A percentile compares a stretch with the other conserved stretches of the same genome.
Evolutionary conservation across 2,797 vertebrate species (phyloP).

Genomic region (Lithobates sylvaticus): DNA sequence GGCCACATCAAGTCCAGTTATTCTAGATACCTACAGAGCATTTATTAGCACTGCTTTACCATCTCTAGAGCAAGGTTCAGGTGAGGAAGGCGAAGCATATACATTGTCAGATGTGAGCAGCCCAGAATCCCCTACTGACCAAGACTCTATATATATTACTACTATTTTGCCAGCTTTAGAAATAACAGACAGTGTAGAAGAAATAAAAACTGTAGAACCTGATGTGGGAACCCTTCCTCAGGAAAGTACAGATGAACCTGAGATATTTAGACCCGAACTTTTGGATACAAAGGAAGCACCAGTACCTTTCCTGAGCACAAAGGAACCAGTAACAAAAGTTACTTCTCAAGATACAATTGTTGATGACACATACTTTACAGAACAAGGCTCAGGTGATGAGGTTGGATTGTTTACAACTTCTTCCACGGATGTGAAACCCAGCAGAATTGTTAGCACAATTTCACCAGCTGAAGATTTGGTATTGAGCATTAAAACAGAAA

Average conservation of each 20-base stretch:
- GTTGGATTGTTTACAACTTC: slow-evolving; percentile 11
- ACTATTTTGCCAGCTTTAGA: slow-evolving; percentile 17
- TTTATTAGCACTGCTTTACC: not conserved
- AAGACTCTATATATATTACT: not conserved
- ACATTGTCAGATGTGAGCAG: slow-evolving; percentile 1
- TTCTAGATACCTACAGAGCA: not conserved
- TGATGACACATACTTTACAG: not conserved
- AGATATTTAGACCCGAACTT: not conserved
- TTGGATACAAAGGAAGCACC: not conserved
- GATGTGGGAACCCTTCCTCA: not conserved
- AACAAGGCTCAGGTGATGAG: slow-evolving; percentile 19
- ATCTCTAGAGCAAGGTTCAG: slow-evolving; percentile 14
- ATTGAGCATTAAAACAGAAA: slow-evolving; percentile 8
- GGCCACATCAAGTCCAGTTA: not conserved
- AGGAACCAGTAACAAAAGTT: not conserved
- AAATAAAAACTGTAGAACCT: not conserved
- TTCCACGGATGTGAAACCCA: not conserved
- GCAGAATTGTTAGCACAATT: not conserved
- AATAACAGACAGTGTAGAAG: not conserved
- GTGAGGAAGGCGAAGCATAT: not conserved
- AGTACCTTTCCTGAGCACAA: not conserved
- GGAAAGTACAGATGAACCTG: slow-evolving; percentile 12
- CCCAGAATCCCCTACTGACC: not conserved
- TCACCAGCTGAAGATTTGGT: not conserved
- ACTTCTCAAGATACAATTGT: not conserved